Conservation (phyloP, 2,888 invertebrate genomes). For the Tipula helvola region DNA sequence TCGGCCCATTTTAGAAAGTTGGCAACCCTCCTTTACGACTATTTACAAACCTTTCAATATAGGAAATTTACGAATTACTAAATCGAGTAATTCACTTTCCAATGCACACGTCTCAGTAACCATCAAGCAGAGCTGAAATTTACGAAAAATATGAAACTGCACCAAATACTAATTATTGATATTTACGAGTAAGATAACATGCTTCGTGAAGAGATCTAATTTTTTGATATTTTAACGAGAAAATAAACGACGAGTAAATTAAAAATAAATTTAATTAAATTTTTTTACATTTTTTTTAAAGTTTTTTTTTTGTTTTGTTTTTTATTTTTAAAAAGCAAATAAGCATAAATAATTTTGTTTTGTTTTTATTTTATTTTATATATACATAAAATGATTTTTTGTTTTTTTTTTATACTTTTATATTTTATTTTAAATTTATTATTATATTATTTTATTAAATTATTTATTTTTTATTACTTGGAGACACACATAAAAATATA, state of each 20-base stretch:
- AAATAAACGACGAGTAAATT: neutral
- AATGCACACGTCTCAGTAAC: no score
- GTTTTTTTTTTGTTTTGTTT: neutral
- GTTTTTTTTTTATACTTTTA: neutral
- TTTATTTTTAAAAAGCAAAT: slow-evolving; percentile 1
- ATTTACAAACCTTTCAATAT: no score
- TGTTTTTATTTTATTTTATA: neutral
- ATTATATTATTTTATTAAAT: neutral
- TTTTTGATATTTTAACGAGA: no score
- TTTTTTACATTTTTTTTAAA: neutral
- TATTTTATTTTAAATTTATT: neutral
- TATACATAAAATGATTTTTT: neutral
- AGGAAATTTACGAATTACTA: no score
- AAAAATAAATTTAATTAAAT: neutral
- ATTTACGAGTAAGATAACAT: no score
- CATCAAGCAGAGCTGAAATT: no score
- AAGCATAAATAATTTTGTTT: neutral
- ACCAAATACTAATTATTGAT: no score
- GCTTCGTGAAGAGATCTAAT: no score
- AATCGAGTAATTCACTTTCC: no score
- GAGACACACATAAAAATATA: slow-evolving; percentile 4
- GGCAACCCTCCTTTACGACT: no score
- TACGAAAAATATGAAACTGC: no score
- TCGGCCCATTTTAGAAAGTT: no score
- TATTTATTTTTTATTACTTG: neutral